Evolutionary conservation across 2,113 vertebrate species (phyloP).

Genomic region (Ciconia boyciana): DNA sequence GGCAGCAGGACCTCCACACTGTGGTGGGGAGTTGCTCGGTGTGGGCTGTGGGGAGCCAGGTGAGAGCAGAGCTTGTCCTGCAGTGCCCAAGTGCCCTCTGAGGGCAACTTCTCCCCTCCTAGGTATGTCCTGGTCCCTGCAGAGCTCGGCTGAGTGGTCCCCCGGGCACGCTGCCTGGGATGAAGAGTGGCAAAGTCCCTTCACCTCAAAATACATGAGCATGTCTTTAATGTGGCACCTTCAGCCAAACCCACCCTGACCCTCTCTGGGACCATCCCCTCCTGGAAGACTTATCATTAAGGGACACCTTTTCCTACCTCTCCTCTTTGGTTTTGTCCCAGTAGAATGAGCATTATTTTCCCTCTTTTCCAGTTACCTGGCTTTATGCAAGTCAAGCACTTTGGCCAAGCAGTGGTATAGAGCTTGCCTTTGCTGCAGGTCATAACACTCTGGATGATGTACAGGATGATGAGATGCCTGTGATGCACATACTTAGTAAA

Average conservation of each 20-base stretch:
- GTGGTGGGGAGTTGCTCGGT: not conserved
- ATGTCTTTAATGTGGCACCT: not conserved
- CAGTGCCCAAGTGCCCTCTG: not conserved
- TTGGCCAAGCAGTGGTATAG: not conserved
- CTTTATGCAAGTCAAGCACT: not conserved
- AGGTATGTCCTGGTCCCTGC: not conserved
- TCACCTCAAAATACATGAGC: not conserved
- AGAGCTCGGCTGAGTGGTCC: not conserved
- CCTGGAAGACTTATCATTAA: not conserved
- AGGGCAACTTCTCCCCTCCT: not conserved
- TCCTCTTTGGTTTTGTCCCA: not conserved
- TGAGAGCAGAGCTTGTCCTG: not conserved
- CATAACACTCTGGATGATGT: fast-evolving
- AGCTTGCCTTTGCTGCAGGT: not conserved
- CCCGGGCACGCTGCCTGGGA: not conserved
- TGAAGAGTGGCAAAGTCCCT: not conserved
- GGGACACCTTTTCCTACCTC: not conserved
- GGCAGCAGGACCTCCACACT: not conserved
- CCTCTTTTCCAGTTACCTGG: not conserved
- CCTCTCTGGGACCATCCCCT: not conserved
- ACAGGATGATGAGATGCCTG: not conserved
- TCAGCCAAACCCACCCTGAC: not conserved
- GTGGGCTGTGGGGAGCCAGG: not conserved
- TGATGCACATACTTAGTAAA: not conserved
- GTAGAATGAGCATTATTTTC: not conserved